These are phyloP conservation scores for Poliocrania exsul DNA, from an alignment of 2,797 vertebrate genomes.

Conservation along the genomic window DNA sequence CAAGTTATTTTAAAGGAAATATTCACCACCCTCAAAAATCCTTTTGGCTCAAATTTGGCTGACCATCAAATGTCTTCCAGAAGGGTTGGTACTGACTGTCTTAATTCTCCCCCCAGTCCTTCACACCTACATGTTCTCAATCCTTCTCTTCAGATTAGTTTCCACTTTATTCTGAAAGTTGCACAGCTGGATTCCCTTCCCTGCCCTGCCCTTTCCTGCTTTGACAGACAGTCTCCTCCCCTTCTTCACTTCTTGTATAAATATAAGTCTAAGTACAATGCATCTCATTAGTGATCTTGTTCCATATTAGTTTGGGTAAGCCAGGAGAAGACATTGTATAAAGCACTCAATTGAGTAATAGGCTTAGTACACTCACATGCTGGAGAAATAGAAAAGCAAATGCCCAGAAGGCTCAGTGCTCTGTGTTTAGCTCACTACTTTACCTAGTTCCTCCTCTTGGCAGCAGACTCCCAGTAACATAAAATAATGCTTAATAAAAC, in stretches of 20 bases:
- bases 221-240: background rate
- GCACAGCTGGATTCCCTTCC: background rate
- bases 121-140: background rate
- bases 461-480: slow-evolving; percentile 35
- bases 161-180: background rate
- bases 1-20: slow-evolving; percentile 5
- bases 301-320: background rate
- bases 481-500: slow-evolving; percentile 71
- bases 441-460: background rate
- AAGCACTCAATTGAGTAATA: background rate
- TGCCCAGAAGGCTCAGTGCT: background rate
- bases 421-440: background rate
- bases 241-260: background rate
- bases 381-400: background rate
- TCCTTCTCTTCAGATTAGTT: background rate
- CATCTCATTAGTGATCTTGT: background rate
- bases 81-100: background rate
- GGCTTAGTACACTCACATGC: background rate
- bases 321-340: background rate
- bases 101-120: background rate
- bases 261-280: background rate
- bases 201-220: background rate
- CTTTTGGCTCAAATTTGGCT: background rate
- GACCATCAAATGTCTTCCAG: background rate
- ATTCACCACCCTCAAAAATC: background rate